Evolutionary conservation across 1,140 invertebrate species (phyloP), one percentile per base, ranked within the genome.

Genomic region (Medauroidea extradentata): DNA sequence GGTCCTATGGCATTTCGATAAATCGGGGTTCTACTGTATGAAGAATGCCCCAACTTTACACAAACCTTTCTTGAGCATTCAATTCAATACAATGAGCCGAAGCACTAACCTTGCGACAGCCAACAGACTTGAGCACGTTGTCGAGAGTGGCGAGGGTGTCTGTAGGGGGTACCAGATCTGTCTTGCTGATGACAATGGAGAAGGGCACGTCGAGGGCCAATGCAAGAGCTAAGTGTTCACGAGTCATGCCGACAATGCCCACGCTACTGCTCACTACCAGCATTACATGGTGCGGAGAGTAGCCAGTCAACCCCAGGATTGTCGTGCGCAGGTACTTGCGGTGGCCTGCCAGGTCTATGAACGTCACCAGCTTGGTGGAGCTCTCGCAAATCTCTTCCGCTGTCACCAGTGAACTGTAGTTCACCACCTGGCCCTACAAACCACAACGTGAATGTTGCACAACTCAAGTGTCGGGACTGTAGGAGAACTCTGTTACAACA

Each of bases 291-390:
- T 99, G 94, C 0, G 96, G 96, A 14, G 85, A 90, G 78, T 98
- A 96, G 0, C 94, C 94, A 9, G 90, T 94, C 2, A 99, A 75
- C 0, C 96, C 96, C 69, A 96, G 89, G 29, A 98, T 86, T 8
- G 97, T 99, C 57, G 96, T 99, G 65, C 90, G 84, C 65, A 98
- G 81, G 73, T 99, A 99, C 73, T 98, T 98, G 61, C 89, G 86
- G 78, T 99, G 94, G 0, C 96, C 97, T 5, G 96, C 96, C 61
- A 99, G 79, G 80, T 99, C 97, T 68, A 99, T 88, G 67, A 99
- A 93, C 1, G 94, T 96, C 0, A 99, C 89, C 38, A 98, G 76
- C 77, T 96, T 96, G 5, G 89, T 87, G 2, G 91, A 93, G 55
- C 86, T 79, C 65, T 95, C 92, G 65, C 91, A 94, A 48, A 99